Evolutionary conservation across 1,140 invertebrate genomes (phyloP).

Genomic region (Pachyrhynchus sulphureomaculatus): DNA sequence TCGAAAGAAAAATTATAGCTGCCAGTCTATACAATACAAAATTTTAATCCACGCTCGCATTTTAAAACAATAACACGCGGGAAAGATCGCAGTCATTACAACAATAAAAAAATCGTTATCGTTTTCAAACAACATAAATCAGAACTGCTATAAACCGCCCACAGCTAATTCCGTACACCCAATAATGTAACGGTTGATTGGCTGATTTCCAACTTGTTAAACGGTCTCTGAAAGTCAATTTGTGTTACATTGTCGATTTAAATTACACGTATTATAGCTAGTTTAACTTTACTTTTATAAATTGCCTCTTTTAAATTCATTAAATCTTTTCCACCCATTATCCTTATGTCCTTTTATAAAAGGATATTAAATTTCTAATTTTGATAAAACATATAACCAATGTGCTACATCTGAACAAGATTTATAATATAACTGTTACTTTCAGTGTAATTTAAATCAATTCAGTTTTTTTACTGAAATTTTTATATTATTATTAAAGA

Average conservation of each 20-base stretch:
- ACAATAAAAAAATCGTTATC: not conserved
- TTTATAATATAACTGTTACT: no score
- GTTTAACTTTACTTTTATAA: constrained; percentile 11
- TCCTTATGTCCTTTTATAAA: not conserved
- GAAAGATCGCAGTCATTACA: no score
- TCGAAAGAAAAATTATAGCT: no score
- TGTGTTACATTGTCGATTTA: constrained; percentile 30
- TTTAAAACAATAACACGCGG: no score
- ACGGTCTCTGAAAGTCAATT: constrained; percentile 27
- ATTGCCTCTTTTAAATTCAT: constrained; percentile 20
- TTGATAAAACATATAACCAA: no score
- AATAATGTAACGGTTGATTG: constrained; percentile 30
- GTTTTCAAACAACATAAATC: constrained; percentile 23
- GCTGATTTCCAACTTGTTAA: constrained; percentile 29
- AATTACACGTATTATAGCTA: constrained; percentile 26
- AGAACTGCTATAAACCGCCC: constrained; percentile 24
- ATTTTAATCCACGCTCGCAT: no score
- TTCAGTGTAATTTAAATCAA: no score
- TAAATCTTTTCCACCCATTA: not conserved
- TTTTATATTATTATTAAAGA: no score
- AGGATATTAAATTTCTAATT: not conserved
- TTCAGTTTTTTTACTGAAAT: no score
- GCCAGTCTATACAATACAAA: no score
- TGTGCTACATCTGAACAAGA: no score
- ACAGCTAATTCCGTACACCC: constrained; percentile 15